Conservation (phyloP, 1,140 invertebrate species). For the Scaptomyza hsui region DNA sequence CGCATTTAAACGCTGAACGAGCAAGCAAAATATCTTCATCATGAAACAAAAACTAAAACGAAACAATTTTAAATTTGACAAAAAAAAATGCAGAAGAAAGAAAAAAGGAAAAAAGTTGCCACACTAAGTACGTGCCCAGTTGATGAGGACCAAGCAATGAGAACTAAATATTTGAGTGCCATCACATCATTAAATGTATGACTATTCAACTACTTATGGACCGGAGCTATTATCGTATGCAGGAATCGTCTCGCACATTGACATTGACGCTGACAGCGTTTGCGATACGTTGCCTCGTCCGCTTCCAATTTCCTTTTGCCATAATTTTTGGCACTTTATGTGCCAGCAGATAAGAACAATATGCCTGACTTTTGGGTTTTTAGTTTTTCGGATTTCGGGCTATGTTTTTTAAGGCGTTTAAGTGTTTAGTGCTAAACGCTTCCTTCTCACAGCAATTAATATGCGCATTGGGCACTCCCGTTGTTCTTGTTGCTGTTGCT, state of each 20-base stretch:
- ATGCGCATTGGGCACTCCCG: conserved; percentile 33
- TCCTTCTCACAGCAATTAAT: conserved; percentile 49
- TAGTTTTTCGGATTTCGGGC: conserved; percentile 4
- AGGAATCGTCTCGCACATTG: conserved; percentile 21
- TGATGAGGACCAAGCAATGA: not conserved
- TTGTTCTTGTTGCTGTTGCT: conserved; percentile 31
- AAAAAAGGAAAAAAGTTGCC: no score
- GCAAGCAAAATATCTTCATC: no score
- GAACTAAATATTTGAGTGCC: not conserved
- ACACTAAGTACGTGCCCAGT: not conserved
- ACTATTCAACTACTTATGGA: not conserved
- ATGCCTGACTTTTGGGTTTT: conserved; percentile 42
- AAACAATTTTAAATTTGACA: not conserved
- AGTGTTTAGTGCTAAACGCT: conserved; percentile 74
- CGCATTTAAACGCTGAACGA: no score
- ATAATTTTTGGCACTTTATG: conserved; percentile 81
- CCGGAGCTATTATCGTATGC: not conserved
- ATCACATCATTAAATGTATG: not conserved
- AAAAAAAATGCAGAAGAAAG: not conserved
- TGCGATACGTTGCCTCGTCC: conserved; percentile 13
- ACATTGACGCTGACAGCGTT: conserved; percentile 29
- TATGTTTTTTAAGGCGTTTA: conserved; percentile 33
- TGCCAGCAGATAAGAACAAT: conserved; percentile 66
- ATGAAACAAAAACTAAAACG: no score
- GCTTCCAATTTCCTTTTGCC: conserved; percentile 69